phyloP scores from a whole-genome alignment of 2,113 vertebrate species.

The Ameiurus melas region DNA sequence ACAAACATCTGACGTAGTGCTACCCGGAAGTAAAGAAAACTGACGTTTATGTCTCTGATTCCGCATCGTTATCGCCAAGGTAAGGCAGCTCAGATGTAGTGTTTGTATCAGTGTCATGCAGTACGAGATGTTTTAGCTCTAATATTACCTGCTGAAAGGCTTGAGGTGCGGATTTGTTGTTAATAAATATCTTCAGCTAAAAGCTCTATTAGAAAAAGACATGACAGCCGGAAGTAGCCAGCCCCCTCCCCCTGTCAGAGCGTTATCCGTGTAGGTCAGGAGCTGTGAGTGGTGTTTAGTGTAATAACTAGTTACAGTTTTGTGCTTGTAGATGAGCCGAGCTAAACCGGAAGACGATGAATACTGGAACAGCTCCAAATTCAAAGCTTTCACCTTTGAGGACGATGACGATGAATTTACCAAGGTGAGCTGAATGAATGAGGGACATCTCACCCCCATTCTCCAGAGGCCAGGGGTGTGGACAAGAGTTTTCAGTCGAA shows the following conservation, averaged over 20 bases:
- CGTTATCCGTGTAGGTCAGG: not conserved
- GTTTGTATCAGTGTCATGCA: not conserved
- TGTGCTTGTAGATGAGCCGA: conserved; percentile 79
- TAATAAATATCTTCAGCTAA: not conserved
- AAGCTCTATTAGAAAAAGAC: not conserved
- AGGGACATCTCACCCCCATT: not conserved
- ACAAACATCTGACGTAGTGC: not conserved
- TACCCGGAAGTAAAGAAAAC: conserved; percentile 33
- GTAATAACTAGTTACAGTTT: not conserved
- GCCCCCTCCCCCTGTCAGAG: not conserved
- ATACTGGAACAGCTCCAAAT: conserved; percentile 94
- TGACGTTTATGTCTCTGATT: conserved; percentile 25
- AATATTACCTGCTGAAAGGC: not conserved
- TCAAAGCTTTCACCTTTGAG: conserved; percentile 91
- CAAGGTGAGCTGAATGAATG: conserved; percentile 67
- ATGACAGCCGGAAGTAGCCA: not conserved
- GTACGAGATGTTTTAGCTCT: not conserved
- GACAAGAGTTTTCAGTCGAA: not conserved
- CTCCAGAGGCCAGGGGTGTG: not conserved
- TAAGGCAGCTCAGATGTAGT: not conserved
- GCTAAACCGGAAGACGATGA: conserved; percentile 89
- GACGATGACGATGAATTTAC: conserved; percentile 91
- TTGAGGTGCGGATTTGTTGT: not conserved
- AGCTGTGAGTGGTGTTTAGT: not conserved
- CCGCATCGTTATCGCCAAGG: conserved; percentile 3